Conservation (phyloP, 53 echinoderm and acorn worm species). For the Actinopyga echinites region DNA sequence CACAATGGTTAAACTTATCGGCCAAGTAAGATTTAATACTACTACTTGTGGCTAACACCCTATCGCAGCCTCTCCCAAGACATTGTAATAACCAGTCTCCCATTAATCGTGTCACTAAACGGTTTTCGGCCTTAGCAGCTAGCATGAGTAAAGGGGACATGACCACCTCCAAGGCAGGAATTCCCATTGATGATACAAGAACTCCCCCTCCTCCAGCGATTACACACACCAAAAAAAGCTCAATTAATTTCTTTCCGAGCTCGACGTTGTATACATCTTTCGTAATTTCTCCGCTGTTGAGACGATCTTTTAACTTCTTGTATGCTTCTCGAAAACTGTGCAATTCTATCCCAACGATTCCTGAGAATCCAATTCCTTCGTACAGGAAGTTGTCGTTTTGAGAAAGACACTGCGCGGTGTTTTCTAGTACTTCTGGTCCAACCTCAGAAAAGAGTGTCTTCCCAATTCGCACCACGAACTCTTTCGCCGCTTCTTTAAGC, state of each 20-base stretch:
- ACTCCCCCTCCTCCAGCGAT: constrained; percentile 2
- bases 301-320: neutral
- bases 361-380: neutral
- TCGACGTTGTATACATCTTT: neutral
- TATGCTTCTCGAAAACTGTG: neutral
- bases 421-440: neutral
- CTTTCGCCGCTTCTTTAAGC: neutral
- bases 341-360: neutral
- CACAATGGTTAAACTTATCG: no score
- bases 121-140: neutral
- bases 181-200: neutral
- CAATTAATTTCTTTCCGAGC: neutral
- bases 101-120: neutral
- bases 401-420: neutral
- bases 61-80: no score
- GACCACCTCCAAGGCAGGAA: neutral
- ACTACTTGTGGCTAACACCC: no score
- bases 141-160: neutral
- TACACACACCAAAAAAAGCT: neutral
- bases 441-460: neutral
- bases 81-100: no score
- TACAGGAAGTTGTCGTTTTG: neutral
- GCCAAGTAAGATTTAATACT: no score
- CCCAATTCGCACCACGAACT: neutral
- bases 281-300: neutral